Evolutionary conservation across 2,888 invertebrate genomes (phyloP).

Genomic region (Disparrhopalites patrizii): DNA sequence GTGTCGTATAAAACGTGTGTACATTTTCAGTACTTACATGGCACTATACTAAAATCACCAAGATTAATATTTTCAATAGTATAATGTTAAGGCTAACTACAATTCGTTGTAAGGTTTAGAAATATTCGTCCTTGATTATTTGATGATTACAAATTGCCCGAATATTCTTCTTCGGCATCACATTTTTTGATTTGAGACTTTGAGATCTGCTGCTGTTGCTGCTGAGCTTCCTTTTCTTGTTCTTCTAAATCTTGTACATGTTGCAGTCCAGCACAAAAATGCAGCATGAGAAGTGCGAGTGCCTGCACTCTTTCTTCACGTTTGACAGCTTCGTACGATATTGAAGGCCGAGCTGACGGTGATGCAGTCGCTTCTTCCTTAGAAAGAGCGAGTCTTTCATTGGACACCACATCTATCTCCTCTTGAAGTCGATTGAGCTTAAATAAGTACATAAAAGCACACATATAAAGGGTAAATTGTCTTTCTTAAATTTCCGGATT

Average conservation of each 20-base stretch:
- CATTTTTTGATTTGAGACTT: slow-evolving; percentile 15
- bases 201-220: background rate
- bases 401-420: slow-evolving; percentile 69
- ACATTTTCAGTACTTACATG: too few species aligned
- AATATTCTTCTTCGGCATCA: too few species aligned
- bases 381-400: slow-evolving; percentile 55
- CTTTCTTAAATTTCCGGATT: too few species aligned
- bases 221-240: background rate
- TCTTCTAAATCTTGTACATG: slow-evolving; percentile 63
- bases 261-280: slow-evolving; percentile 91
- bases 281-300: slow-evolving; percentile 85
- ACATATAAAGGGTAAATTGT: too few species aligned
- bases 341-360: slow-evolving; percentile 51
- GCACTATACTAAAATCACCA: too few species aligned
- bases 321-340: slow-evolving; percentile 55
- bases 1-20: too few species aligned
- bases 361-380: slow-evolving; percentile 53
- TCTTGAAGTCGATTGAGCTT: slow-evolving; percentile 61
- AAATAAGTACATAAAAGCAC: slow-evolving; percentile 3
- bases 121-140: too few species aligned
- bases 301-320: slow-evolving; percentile 85
- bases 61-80: too few species aligned
- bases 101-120: too few species aligned
- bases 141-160: too few species aligned
- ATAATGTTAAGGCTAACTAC: too few species aligned